Base-by-base conservation (phyloP, 2,113 vertebrate genomes). In the Apus apus region DNA sequence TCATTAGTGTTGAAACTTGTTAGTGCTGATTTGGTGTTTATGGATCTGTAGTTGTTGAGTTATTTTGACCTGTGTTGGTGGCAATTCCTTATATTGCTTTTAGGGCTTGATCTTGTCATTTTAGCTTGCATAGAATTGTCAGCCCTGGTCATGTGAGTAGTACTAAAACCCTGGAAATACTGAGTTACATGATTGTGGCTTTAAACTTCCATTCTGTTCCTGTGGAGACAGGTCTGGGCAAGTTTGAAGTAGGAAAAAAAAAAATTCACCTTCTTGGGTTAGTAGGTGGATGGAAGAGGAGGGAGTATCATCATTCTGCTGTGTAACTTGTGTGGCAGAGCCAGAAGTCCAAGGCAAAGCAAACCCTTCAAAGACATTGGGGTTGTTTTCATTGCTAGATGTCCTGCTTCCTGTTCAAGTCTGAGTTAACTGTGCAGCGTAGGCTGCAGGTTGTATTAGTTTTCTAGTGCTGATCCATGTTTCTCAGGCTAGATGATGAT, bases 251-350 rank as follows among this genome's bases (percentile, higher is more conserved):
- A 29, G 12, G 40, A 43, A 17, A 53, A 40, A 53, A 40, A 8
- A 64, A 32, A 15, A 6, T 11, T 5, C 4, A 2, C 18, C 48
- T 38, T 34, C 21, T 11, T 8, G 20, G 13, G 26, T 8, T 17
- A 25, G 32, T 38, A 0, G 46, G 15, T 19, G 29, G 30, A 12
- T n/a, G 36, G 46, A 60, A 45, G 43, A 45, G 53, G 34, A 75
- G 30, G 36, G 3, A 27, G 5, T 6, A 9, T 30, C 4, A 0
- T 46, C 6, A 0, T 58, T 46, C 32, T 71, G 30, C 13, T 4
- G 2, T 13, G n/a, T 12, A 11, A 1, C 18, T 57, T 29, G 5
- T 60, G 38, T 29, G 62, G 17, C 45, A 46, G 45, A 46, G 30
- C 48, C 58, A 18, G 45, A n/a, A 79, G 36, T 21, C 65, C 57